A percentile compares a stretch with the other conserved stretches of the same genome.
phyloP scores from a whole-genome alignment of 2,888 invertebrate genomes.

The Harmothoe impar region DNA sequence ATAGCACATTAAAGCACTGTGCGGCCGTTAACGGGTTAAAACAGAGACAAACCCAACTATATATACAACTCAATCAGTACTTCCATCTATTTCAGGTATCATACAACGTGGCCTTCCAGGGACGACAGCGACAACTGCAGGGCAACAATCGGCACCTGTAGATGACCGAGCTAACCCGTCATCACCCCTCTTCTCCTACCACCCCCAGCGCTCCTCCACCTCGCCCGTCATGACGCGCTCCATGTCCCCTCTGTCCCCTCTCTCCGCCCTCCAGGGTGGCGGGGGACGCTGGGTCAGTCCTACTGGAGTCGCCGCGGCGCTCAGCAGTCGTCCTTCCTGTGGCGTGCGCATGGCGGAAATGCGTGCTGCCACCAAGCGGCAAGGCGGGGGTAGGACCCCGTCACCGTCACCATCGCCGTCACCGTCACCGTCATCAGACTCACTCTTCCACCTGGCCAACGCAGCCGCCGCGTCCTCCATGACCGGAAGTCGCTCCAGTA shows the following conservation, averaged over 20 bases:
- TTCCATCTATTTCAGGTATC: background rate
- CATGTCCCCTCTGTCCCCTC: constrained; percentile 50
- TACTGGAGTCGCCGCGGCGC: background rate
- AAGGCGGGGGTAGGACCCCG: background rate
- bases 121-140: background rate
- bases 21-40: no score
- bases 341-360: constrained; percentile 56
- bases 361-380: constrained; percentile 47
- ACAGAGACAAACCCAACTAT: no score
- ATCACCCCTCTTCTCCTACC: background rate
- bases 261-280: constrained; percentile 6
- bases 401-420: constrained; percentile 50
- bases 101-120: background rate
- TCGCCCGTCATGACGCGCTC: constrained; percentile 47
- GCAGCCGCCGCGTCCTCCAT: background rate
- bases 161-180: constrained; percentile 32
- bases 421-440: constrained; percentile 32
- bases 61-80: no score
- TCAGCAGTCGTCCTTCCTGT: constrained; percentile 23
- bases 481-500: constrained; percentile 35
- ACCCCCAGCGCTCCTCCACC: background rate
- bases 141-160: constrained; percentile 25
- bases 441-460: background rate
- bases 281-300: background rate
- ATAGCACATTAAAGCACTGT: no score